A percentile compares a stretch with the other conserved stretches of the same genome.
Conservation (phyloP, 2,113 vertebrate species). For the Urocynchramus pylzowi region DNA sequence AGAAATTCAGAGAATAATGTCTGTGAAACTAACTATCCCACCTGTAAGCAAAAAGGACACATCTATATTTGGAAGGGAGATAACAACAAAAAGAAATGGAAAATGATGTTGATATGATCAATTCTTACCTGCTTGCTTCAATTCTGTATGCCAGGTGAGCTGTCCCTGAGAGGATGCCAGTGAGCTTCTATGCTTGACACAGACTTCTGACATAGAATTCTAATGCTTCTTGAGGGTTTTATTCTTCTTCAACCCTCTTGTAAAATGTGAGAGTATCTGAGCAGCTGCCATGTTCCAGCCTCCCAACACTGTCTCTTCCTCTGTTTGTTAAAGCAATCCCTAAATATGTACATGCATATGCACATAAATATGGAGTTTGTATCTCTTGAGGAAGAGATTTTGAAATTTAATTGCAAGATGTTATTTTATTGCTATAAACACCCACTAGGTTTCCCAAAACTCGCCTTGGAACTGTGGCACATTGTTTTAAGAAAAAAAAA, state of each 20-base stretch:
- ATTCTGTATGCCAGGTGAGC: neutral
- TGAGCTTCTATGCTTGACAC: neutral
- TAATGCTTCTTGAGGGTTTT: neutral
- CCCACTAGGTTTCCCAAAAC: neutral
- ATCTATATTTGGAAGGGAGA: neutral
- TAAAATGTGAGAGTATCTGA: neutral
- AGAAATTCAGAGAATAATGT: neutral
- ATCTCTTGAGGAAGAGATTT: neutral
- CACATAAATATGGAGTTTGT: neutral
- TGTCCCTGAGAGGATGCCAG: neutral
- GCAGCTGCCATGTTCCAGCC: neutral
- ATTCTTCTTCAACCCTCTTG: neutral
- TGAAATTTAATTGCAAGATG: neutral
- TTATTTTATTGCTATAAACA: slow-evolving; percentile 24
- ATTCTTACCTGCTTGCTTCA: neutral
- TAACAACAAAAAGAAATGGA: neutral
- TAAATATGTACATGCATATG: neutral
- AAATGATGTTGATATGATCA: neutral
- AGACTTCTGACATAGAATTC: neutral
- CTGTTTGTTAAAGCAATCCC: neutral
- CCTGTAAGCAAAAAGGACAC: neutral
- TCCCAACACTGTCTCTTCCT: neutral
- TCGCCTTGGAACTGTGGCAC: slow-evolving; percentile 11
- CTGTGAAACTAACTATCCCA: neutral
- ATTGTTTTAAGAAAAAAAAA: neutral